A percentile compares a stretch with the other conserved stretches of the same genome.
phyloP scores from a whole-genome alignment of 2,888 invertebrate species.

The Phlogophora meticulosa region DNA sequence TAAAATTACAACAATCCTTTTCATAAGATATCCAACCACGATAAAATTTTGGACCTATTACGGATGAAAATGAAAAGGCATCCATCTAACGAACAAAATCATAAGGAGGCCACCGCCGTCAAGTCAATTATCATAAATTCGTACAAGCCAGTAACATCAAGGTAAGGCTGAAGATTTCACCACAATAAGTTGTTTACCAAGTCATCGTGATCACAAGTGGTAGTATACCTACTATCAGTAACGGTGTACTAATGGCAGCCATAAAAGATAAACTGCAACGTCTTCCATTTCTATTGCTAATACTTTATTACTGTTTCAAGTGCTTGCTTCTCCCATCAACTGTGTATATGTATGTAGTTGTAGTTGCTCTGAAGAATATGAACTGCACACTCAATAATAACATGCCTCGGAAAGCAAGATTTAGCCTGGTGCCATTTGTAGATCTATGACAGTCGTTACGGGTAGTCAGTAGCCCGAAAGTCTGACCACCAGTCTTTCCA shows the following conservation, averaged over 20 bases:
- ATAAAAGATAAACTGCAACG: conserved; percentile 46
- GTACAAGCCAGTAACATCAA: neutral
- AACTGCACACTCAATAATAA: conserved; percentile 28
- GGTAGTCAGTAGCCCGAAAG: too few relatives aligned
- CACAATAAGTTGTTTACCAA: conserved; percentile 2
- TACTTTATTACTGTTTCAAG: conserved; percentile 44
- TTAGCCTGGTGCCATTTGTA: too few relatives aligned
- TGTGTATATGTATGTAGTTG: too few relatives aligned
- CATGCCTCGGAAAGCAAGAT: too few relatives aligned
- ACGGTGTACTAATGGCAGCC: conserved; percentile 40
- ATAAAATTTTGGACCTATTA: too few relatives aligned
- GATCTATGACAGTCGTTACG: too few relatives aligned
- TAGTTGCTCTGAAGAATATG: conserved; percentile 24
- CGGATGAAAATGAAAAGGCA: neutral
- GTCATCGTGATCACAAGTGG: conserved; percentile 24
- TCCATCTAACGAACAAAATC: neutral
- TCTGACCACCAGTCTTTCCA: too few relatives aligned
- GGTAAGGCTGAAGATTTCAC: neutral
- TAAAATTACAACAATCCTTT: too few relatives aligned
- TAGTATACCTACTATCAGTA: conserved; percentile 30
- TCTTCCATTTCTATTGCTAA: conserved; percentile 34
- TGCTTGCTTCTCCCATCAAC: conserved; percentile 1
- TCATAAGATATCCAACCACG: too few relatives aligned
- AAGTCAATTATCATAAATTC: neutral
- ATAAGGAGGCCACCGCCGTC: neutral